Base-by-base conservation (phyloP, 2,113 vertebrate species). In the Pseudolaguvia tuberculata region DNA sequence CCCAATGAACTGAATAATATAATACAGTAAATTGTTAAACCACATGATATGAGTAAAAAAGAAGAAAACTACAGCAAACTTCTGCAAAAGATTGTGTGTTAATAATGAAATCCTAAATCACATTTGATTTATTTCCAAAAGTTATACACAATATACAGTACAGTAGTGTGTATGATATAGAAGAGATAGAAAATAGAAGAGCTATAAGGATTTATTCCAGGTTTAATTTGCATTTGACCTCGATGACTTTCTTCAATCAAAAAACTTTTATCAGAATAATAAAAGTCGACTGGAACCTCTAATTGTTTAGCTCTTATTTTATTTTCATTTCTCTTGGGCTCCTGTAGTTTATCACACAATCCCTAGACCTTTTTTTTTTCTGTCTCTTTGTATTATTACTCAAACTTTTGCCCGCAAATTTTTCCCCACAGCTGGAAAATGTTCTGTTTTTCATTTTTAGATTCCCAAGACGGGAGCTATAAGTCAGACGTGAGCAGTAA, bases 401-500 rank as follows among this genome's bases (percentile, higher is more conserved):
- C 7, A 48, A 59, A 45, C 21, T 31, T 20, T n/a, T 70, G 62
- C 69, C 78, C 53, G 73, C 56, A 31, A 47, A 70, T 29, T 52
- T 82, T 73, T 81, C 74, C 70, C 81, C 78, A 74, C 79, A 77
- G 76, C 84, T 86, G 85, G 87, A 88, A 85, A 86, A 87, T 83
- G 82, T 86, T 85, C 80, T 85, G 73, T 76, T 89, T 78, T 85
- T 77, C 77, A 80, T 90, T 91, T n/a, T 67, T 86, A 96, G 94
- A 95, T 85, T 94, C 93, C 77, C 93, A 94, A 79, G 94, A 96
- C 82, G 92, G 94, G 87, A 96, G 92, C 88, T 94, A 93, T 84
- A 96, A 95, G 86, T 92, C 92, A 87, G 94, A 95, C 83, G 90
- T 93, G 82, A 95, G 91, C 85, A 93, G 93, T 85, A 96, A 95